phyloP scores from a whole-genome alignment of 2,888 invertebrate genomes.

The Autographa pulchrina region DNA sequence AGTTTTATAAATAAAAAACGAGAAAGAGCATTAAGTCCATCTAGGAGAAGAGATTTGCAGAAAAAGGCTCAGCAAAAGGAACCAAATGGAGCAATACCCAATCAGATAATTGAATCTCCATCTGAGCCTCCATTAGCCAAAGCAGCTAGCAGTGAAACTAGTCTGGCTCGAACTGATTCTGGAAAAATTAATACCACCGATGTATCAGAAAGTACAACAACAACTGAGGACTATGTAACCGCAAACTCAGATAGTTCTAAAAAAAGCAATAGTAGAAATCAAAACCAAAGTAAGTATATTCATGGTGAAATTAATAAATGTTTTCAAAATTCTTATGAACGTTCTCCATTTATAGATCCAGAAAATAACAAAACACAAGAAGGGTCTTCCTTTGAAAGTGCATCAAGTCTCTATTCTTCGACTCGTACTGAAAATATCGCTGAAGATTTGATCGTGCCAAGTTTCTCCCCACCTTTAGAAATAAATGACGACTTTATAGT shows the following conservation, averaged over 20 bases:
- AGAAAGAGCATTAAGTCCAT: conserved; percentile 87
- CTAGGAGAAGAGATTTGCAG: conserved; percentile 85
- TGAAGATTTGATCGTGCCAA: conserved; percentile 91
- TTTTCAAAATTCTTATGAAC: conserved; percentile 41
- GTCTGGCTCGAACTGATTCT: conserved; percentile 92
- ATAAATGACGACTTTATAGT: conserved; percentile 86
- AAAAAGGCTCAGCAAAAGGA: conserved; percentile 81
- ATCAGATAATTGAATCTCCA: conserved; percentile 80
- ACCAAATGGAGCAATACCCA: conserved; percentile 81
- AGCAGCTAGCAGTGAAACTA: conserved; percentile 80
- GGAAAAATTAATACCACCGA: conserved; percentile 93
- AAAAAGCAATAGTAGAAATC: conserved; percentile 87
- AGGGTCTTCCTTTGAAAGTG: conserved; percentile 96
- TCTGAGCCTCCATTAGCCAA: conserved; percentile 77
- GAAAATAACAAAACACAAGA: conserved; percentile 91
- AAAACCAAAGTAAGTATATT: conserved; percentile 80
- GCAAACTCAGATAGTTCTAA: conserved; percentile 94
- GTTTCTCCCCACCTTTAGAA: conserved; percentile 89
- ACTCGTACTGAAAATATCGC: conserved; percentile 92
- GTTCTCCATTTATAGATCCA: conserved; percentile 79
- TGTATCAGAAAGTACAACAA: conserved; percentile 96
- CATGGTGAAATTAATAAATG: conserved; percentile 22
- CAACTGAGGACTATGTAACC: conserved; percentile 96
- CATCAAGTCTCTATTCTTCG: conserved; percentile 94
- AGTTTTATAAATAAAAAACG: conserved; percentile 87